Evolutionary conservation across 2,113 vertebrate genomes (phyloP).

Genomic region (Nasalis larvatus): DNA sequence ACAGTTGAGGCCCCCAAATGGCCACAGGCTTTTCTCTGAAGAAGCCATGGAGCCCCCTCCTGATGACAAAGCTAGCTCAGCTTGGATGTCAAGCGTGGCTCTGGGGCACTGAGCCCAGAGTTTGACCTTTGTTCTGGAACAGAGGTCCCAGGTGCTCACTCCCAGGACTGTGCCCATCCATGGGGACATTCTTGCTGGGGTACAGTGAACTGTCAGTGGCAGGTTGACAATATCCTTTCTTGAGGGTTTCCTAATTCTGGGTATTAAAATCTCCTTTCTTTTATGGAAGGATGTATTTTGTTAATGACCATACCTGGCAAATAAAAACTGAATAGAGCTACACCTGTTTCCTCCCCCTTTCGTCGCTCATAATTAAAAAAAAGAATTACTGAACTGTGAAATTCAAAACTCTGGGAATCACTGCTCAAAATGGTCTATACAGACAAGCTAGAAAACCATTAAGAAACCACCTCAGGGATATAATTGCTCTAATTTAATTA

Average conservation of each 20-base stretch:
- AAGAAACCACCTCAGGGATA: conserved; percentile 10
- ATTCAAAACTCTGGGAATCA: conserved; percentile 6
- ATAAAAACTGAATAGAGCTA: neutral
- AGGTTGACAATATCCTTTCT: neutral
- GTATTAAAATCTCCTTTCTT: neutral
- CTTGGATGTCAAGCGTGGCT: neutral
- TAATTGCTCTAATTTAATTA: conserved; percentile 50
- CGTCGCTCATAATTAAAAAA: neutral
- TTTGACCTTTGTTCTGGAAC: neutral
- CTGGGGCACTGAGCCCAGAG: neutral
- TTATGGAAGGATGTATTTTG: neutral
- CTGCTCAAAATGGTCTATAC: neutral
- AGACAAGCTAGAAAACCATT: conserved; percentile 36
- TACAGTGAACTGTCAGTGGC: neutral
- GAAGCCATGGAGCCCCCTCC: neutral
- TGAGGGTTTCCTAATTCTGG: neutral
- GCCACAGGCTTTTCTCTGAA: neutral
- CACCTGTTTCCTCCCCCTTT: neutral
- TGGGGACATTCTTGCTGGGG: rapidly evolving
- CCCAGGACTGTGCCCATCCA: neutral
- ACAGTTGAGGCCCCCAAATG: neutral
- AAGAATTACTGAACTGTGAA: neutral
- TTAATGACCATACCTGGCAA: neutral
- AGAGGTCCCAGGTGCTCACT: neutral
- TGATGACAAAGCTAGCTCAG: neutral